Evolutionary conservation across 2,888 invertebrate species (phyloP), one percentile per base, ranked within the genome.

Genomic region (Nymphalis urticae): DNA sequence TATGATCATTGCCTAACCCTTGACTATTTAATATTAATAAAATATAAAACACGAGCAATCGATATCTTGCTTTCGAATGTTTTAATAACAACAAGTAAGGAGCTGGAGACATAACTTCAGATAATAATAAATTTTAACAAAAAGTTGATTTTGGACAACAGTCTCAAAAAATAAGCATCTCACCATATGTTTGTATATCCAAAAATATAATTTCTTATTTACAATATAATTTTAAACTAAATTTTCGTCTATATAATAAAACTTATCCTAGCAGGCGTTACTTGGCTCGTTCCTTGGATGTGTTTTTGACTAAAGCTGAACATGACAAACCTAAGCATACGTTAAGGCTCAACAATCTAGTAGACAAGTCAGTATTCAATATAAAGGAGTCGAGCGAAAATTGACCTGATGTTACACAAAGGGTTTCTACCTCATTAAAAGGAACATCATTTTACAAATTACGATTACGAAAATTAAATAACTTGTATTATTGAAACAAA

Each of bases 101-200:
- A 72, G 72, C 69, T 48, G 63, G 51, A 54, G 54, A 63, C 42
- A 71, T 64, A 71, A 72, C 68, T 69, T 71, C 64, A 68, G 68
- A 72, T 56, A 68, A 71, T 63, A 63, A 61, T 66, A 66, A 42
- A 42, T 69, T 68, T 64, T 73, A 75, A 75, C 72, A 73, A 71
- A 74, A 88, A 86, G 85, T 80, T 82, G 78, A 84, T 87, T 89
- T 89, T 87, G 85, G 89, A 89, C 86, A 90, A 90, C 87, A 90
- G 88, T 91, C 89, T 90, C 89, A 87, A 91, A 90, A 91, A 90
- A 89, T 90, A 90, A 80, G 80, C 80, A 81, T 84, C 82, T 82
- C 81, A 82, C 72, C 80, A 81, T 83, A 82, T 79, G 78, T 83
- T 83, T 81, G 81, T 85, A 84, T 82, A 85, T 88, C 84, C 86